A percentile compares a stretch with the other conserved stretches of the same genome.
Evolutionary conservation across 2,888 invertebrate species (phyloP).

Genomic region (Vanessa cardui): DNA sequence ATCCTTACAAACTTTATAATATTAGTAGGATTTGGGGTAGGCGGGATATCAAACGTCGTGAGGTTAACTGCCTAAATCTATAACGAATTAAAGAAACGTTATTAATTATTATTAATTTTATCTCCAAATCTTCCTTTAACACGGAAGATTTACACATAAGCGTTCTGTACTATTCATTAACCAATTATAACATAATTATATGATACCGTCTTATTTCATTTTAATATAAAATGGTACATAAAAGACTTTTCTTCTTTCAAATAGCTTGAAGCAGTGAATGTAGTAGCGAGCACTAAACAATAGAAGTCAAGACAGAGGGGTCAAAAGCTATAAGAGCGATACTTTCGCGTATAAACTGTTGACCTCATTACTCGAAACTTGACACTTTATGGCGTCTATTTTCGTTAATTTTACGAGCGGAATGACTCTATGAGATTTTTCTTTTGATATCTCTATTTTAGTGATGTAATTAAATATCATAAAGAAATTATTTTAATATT

Average conservation of each 20-base stretch:
- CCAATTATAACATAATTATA: not conserved
- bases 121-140: no score
- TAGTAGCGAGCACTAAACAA: constrained; percentile 30
- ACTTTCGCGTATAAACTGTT: constrained; percentile 37
- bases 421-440: constrained; percentile 3
- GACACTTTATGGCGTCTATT: constrained; percentile 44
- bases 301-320: constrained; percentile 32
- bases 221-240: constrained; percentile 11
- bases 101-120: no score
- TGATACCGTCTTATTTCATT: constrained; percentile 9
- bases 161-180: no score
- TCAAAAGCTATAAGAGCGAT: constrained; percentile 37
- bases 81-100: no score
- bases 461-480: not conserved
- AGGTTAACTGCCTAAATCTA: no score
- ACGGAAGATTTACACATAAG: no score
- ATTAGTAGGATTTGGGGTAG: no score
- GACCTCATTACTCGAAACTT: constrained; percentile 42
- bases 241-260: constrained; percentile 15
- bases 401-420: constrained; percentile 14
- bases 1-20: no score
- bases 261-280: constrained; percentile 23
- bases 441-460: not conserved
- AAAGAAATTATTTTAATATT: no score
- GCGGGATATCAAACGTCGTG: no score